Conservation (phyloP, 2,797 vertebrate species). For the Argentina silus region DNA sequence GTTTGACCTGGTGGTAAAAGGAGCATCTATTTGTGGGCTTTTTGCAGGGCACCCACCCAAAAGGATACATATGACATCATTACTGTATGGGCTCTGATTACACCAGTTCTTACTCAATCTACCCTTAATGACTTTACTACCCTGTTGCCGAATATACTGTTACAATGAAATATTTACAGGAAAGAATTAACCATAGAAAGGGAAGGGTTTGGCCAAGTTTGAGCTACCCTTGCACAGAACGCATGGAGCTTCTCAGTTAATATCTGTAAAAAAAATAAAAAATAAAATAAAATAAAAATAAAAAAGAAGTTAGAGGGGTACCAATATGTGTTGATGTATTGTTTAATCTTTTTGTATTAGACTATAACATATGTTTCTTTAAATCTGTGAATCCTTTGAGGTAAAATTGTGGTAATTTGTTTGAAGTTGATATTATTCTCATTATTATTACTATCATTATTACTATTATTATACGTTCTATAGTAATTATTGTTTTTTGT, state of each 20-base stretch:
- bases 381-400: slow-evolving; percentile 71
- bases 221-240: slow-evolving; percentile 64
- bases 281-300: slow-evolving; percentile 38
- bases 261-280: background rate
- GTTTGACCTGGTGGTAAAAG: slow-evolving; percentile 18
- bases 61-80: too few species aligned
- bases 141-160: slow-evolving; percentile 37
- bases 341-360: slow-evolving; percentile 74
- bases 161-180: slow-evolving; percentile 36
- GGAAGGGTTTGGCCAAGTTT: slow-evolving; percentile 48
- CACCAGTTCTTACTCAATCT: slow-evolving; percentile 26
- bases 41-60: slow-evolving; percentile 5
- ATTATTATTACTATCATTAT: slow-evolving; percentile 61
- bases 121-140: slow-evolving; percentile 34
- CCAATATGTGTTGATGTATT: slow-evolving; percentile 68
- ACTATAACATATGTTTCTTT: slow-evolving; percentile 68
- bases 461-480: slow-evolving; percentile 61
- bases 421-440: slow-evolving; percentile 68
- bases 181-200: slow-evolving; percentile 60
- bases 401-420: slow-evolving; percentile 75
- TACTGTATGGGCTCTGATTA: too few species aligned
- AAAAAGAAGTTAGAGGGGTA: slow-evolving; percentile 65
- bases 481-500: slow-evolving; percentile 55
- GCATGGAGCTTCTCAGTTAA: slow-evolving; percentile 56
- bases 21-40: slow-evolving; percentile 11